Conservation (phyloP, 2,797 vertebrate species). For the Tapirus indicus region DNA sequence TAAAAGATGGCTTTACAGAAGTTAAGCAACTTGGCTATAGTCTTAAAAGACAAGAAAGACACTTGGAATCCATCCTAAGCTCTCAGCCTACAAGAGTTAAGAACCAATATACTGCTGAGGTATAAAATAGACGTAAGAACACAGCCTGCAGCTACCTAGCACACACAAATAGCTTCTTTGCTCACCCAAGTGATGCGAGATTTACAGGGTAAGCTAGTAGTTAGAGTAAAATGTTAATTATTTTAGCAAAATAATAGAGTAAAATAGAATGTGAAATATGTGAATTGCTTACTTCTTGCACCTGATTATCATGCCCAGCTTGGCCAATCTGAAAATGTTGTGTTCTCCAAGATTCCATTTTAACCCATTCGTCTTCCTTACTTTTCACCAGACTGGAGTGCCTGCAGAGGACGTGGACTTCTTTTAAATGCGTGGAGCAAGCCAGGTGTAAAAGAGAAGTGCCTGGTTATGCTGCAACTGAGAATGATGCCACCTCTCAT, state of each 20-base stretch:
- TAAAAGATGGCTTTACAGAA: not conserved
- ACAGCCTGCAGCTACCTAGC: not conserved
- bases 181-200: not conserved
- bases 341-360: not conserved
- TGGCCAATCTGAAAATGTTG: not conserved
- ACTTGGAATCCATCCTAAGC: not conserved
- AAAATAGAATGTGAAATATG: not conserved
- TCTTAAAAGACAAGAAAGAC: not conserved
- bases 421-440: not conserved
- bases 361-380: not conserved
- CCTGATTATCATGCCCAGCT: not conserved
- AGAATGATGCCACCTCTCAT: not conserved
- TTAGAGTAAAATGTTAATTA: not conserved
- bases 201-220: not conserved
- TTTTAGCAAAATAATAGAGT: not conserved
- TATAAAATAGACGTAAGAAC: not conserved
- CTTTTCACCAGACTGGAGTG: not conserved
- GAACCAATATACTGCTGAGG: not conserved
- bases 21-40: not conserved
- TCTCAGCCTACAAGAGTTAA: not conserved
- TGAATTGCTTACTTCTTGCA: not conserved
- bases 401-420: not conserved
- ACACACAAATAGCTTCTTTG: not conserved
- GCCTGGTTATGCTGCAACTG: not conserved
- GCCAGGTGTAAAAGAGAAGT: not conserved